Evolutionary conservation across 2,797 vertebrate species (phyloP).

Genomic region (Micromesistius poutassou): DNA sequence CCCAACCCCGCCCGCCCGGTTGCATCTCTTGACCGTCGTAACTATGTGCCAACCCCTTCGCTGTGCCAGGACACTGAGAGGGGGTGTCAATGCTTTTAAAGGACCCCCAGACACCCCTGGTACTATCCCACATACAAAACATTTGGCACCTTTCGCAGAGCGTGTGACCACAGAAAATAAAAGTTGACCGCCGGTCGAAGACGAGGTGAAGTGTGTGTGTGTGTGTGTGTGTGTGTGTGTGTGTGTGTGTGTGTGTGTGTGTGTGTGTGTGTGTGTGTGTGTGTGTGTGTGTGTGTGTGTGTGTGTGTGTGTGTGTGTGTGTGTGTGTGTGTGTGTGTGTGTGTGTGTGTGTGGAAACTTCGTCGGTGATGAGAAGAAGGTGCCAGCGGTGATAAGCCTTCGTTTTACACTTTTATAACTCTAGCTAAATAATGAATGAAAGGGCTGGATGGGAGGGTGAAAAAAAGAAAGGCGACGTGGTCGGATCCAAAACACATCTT

Average conservation of each 20-base stretch:
- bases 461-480: background rate
- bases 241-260: slow-evolving; percentile 32
- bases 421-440: slow-evolving; percentile 65
- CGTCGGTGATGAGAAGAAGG: slow-evolving; percentile 22
- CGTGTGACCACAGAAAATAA: slow-evolving; percentile 34
- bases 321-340: slow-evolving; percentile 21
- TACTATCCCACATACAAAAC: slow-evolving; percentile 36
- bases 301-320: slow-evolving; percentile 29
- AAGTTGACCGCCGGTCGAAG: slow-evolving; percentile 43
- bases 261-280: slow-evolving; percentile 31
- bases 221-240: slow-evolving; percentile 33
- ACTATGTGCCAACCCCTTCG: background rate
- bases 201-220: slow-evolving; percentile 43
- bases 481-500: slow-evolving; percentile 32
- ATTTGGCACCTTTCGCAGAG: slow-evolving; percentile 52
- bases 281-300: slow-evolving; percentile 31
- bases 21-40: background rate
- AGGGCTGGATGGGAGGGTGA: slow-evolving; percentile 31
- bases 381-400: slow-evolving; percentile 42
- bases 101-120: slow-evolving; percentile 49
- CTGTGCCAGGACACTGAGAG: slow-evolving; percentile 37
- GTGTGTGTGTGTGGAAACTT: slow-evolving; percentile 26
- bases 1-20: too few relatives aligned
- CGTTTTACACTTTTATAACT: slow-evolving; percentile 58
- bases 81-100: slow-evolving; percentile 50